These are phyloP conservation scores for Mormyrus iriodes DNA, from an alignment of 2,113 vertebrate genomes.

Conservation along the genomic window DNA sequence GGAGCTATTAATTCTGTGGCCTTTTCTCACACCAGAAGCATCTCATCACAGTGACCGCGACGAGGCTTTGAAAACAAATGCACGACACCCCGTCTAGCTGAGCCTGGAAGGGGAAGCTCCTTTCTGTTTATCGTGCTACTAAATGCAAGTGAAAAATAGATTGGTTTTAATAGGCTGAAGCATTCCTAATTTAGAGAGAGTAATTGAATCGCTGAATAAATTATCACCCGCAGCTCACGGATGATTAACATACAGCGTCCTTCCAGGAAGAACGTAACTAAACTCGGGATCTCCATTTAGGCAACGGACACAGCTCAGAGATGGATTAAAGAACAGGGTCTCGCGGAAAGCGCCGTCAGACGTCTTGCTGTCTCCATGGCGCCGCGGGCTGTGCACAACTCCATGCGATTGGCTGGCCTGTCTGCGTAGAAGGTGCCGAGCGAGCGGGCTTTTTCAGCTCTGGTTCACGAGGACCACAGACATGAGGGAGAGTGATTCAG, in stretches of 20 bases:
- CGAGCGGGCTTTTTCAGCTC: neutral
- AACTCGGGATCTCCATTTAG: neutral
- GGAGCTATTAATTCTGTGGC: neutral
- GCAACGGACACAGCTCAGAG: neutral
- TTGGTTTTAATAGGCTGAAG: slow-evolving; percentile 1
- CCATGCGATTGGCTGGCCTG: neutral
- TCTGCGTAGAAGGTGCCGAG: neutral
- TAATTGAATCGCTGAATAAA: neutral
- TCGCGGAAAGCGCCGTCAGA: neutral
- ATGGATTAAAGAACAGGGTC: neutral
- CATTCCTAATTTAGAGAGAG: slow-evolving; percentile 10
- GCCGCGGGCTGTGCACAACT: neutral
- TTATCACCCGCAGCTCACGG: neutral
- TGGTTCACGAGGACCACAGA: neutral
- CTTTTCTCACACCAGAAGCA: neutral
- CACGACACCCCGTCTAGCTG: neutral
- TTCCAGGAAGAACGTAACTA: neutral
- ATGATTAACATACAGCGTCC: neutral
- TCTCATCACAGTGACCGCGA: neutral
- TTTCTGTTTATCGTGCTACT: neutral
- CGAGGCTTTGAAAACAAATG: neutral
- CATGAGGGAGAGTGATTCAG: neutral
- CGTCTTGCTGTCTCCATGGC: neutral
- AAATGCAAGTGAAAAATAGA: neutral
- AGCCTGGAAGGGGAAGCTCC: neutral